A percentile compares a stretch with the other conserved stretches of the same genome.
Evolutionary conservation across 2,888 invertebrate genomes (phyloP).

Genomic region (Drosophila pegasa): DNA sequence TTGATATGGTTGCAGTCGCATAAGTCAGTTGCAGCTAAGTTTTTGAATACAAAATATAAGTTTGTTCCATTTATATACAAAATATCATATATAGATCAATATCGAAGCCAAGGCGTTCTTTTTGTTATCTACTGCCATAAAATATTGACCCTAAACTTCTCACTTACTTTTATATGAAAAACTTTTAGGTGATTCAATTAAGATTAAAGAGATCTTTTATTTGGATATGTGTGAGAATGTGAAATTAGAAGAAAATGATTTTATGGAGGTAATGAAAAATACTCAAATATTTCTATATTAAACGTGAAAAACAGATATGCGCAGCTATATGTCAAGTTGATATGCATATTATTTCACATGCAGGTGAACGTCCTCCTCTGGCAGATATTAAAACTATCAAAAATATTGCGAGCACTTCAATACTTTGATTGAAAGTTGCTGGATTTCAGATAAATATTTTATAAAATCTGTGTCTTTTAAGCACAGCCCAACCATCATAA

Average conservation of each 20-base stretch:
- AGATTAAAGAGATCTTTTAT: neutral
- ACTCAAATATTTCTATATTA: neutral
- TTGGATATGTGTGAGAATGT: neutral
- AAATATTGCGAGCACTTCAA: neutral
- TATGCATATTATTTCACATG: neutral
- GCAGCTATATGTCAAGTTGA: neutral
- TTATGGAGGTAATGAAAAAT: neutral
- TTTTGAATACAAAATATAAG: neutral
- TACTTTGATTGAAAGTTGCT: neutral
- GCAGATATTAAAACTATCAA: neutral
- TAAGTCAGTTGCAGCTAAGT: neutral
- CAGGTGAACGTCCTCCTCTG: neutral
- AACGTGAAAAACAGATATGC: neutral
- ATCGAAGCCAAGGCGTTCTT: too few relatives aligned
- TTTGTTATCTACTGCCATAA: neutral
- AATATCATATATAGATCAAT: too few relatives aligned
- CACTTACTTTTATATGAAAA: neutral
- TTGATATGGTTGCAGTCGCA: neutral
- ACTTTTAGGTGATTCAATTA: neutral
- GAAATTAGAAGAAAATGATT: neutral
- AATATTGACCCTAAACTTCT: neutral
- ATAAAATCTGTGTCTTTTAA: too few relatives aligned
- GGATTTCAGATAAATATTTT: too few relatives aligned
- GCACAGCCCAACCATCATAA: too few relatives aligned
- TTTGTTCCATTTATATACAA: too few relatives aligned